Evolutionary conservation across 2,888 invertebrate species (phyloP).

Genomic region (Ametastegia equiseti): DNA sequence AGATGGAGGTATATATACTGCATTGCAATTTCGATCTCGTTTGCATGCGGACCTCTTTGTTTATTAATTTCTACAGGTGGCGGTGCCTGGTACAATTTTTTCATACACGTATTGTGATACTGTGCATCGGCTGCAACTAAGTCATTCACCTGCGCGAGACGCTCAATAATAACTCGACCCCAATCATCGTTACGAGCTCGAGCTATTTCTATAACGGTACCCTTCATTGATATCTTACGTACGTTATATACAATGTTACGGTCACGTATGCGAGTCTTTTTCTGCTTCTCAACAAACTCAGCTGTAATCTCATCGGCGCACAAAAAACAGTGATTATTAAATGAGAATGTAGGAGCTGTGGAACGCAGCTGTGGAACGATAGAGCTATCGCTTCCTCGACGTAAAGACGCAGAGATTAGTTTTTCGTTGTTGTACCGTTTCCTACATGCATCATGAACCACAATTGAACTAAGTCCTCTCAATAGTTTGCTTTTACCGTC

Average conservation of each 20-base stretch:
- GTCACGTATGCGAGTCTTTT: neutral
- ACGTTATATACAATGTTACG: neutral
- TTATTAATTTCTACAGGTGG: neutral
- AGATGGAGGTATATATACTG: neutral
- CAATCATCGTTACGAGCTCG: conserved; percentile 46
- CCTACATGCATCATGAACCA: conserved; percentile 17
- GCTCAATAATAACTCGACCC: conserved; percentile 51
- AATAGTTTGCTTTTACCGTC: neutral
- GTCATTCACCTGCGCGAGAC: conserved; percentile 44
- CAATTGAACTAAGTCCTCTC: neutral
- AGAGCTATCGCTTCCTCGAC: too few species aligned
- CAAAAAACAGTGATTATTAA: conserved; percentile 5
- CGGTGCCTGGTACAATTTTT: neutral
- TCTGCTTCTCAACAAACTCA: neutral
- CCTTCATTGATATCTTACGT: conserved; percentile 39
- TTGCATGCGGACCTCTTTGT: neutral
- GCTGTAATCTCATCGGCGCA: neutral
- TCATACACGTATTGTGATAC: neutral
- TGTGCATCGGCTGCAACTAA: conserved; percentile 25
- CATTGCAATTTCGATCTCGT: neutral
- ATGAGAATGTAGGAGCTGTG: neutral
- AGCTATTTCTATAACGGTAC: conserved; percentile 43
- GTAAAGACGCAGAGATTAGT: too few species aligned
- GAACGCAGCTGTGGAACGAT: neutral
- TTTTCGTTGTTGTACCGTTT: too few species aligned